Base-by-base conservation (phyloP, 2,888 invertebrate species). In the Craniophora ligustri region DNA sequence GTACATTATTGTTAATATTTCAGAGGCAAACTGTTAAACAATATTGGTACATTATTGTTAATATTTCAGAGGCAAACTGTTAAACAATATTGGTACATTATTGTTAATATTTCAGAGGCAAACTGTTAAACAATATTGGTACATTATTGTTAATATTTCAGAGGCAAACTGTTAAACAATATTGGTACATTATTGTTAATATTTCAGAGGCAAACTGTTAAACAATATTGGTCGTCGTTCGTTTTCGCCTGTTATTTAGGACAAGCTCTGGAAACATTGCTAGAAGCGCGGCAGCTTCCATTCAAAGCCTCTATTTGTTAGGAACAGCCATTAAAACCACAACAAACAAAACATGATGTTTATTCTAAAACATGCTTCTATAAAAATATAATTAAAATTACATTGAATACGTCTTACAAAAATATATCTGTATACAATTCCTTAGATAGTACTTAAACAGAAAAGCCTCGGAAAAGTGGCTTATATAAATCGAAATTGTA, bases 271-370 rank as follows among this genome's bases (percentile, higher is more conserved):
- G 32, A 55, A 58, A 67, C 56, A 49, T 50, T 56, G 45, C 53
- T 38, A 39, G 58, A 31, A 60, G 67, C 57, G 26, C 42, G 42
- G 31, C 31, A 53, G 35, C 49, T 48, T 30, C 55, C 62, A 64
- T 21, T 58, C 63, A 72, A 76, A 79, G 74, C 80, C 73, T 30
- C 39, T 63, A 74, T 56, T 35, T 77, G 87, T 91, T 91, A 90
- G 87, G 89, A 76, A 79, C 81, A 85, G 87, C 85, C 80, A 90
- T 82, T 88, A 88, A 93, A 93, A 93, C 91, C 87, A 92, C 90
- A 86, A 87, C 89, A 87, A 92, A 92, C 91, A 92, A 91, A 92
- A 91, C 88, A 91, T 85, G 68, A 76, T 80, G 74, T 91, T 91
- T 92, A 91, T 91, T 91, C 81, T 84, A 85, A 80, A 87, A 90